Conservation (phyloP, 2,797 vertebrate species). For the Enteromius trimaculatus region DNA sequence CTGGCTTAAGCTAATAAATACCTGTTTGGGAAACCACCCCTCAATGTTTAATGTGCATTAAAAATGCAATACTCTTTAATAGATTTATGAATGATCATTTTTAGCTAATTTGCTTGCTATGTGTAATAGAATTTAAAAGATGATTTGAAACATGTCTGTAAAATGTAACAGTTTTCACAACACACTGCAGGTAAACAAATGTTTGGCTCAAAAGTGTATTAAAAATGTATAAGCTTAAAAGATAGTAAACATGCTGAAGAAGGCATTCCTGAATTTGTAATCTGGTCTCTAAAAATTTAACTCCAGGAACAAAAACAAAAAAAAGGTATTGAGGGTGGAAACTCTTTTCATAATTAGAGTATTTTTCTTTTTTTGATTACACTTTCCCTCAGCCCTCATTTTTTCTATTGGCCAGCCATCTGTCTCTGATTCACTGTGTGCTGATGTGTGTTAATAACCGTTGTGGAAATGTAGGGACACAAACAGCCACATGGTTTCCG, state of each 20-base stretch:
- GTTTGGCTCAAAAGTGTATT: no score
- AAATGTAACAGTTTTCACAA: no score
- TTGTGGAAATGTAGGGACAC: slow-evolving; percentile 67
- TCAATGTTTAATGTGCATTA: no score
- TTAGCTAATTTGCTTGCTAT: no score
- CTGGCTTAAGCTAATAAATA: no score
- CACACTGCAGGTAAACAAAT: no score
- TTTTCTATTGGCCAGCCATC: slow-evolving; percentile 66
- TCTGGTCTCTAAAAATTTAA: neutral
- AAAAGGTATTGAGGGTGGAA: neutral
- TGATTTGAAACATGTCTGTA: no score
- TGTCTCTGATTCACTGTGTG: slow-evolving; percentile 67
- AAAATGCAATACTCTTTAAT: no score
- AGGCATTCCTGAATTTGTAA: neutral
- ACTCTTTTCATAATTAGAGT: slow-evolving; percentile 26
- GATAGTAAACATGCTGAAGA: neutral
- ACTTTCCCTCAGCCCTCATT: slow-evolving; percentile 34
- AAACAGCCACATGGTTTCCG: slow-evolving; percentile 64
- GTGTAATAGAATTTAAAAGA: no score
- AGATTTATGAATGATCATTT: no score
- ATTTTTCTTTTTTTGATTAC: slow-evolving; percentile 1
- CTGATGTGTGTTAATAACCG: slow-evolving; percentile 71
- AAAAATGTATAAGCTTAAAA: no score
- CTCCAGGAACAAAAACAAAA: neutral
- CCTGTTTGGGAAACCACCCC: no score